Conservation (phyloP, 2,797 vertebrate genomes). For the Rhinella marina region DNA sequence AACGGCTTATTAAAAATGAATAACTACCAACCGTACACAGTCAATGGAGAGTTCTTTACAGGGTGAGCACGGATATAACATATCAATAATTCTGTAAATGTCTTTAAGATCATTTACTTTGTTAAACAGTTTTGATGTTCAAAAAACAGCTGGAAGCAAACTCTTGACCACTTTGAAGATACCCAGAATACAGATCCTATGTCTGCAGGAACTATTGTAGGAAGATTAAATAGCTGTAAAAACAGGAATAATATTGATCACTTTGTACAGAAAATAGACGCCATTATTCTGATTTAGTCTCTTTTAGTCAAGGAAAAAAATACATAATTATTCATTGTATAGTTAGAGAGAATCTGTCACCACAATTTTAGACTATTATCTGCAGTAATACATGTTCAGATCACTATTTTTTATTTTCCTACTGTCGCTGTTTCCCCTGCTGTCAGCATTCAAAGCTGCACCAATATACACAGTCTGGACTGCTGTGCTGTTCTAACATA, state of each 20-base stretch:
- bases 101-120: conserved; percentile 54
- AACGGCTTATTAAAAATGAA: conserved; percentile 63
- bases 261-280: neutral
- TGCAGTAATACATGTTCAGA: no score
- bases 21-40: conserved; percentile 52
- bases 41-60: conserved; percentile 52
- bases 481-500: no score
- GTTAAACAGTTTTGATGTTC: conserved; percentile 49
- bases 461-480: no score
- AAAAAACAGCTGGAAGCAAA: conserved; percentile 46
- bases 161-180: conserved; percentile 29
- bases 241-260: conserved; percentile 16
- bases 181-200: neutral
- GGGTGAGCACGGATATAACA: conserved; percentile 24
- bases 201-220: conserved; percentile 19
- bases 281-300: neutral
- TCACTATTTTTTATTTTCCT: no score
- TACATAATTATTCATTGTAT: neutral
- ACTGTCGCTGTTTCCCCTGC: no score
- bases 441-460: no score
- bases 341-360: neutral
- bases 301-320: neutral
- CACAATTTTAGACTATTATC: no score
- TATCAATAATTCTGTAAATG: conserved; percentile 60
- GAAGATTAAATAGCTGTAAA: conserved; percentile 13